phyloP scores from a whole-genome alignment of 2,888 invertebrate genomes.

The Pterobdella sp. region DNA sequence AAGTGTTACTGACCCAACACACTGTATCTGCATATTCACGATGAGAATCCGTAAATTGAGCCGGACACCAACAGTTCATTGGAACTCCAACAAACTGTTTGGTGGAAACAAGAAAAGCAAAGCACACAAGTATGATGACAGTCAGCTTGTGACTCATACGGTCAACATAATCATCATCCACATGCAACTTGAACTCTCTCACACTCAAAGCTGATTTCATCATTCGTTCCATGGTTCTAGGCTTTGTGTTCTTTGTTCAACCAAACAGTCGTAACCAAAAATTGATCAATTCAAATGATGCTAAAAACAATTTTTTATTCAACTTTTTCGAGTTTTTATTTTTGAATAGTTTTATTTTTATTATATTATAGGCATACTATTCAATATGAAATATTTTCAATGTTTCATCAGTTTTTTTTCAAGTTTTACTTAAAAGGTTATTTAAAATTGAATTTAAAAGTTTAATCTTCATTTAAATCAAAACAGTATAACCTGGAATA shows the following conservation, averaged over 20 bases:
- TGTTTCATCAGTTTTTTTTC: too few relatives aligned
- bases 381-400: too few relatives aligned
- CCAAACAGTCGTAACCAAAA: too few relatives aligned
- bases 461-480: too few relatives aligned
- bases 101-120: conserved; percentile 39
- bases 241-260: not conserved
- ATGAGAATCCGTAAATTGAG: conserved; percentile 39
- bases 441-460: too few relatives aligned
- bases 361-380: too few relatives aligned
- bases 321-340: too few relatives aligned
- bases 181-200: conserved; percentile 38
- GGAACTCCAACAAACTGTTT: conserved; percentile 40
- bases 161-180: conserved; percentile 40
- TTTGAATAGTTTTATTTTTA: too few relatives aligned
- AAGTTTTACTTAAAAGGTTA: too few relatives aligned
- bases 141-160: conserved; percentile 37
- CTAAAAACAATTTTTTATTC: too few relatives aligned
- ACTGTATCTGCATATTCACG: conserved; percentile 39
- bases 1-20: conserved; percentile 40
- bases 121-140: conserved; percentile 38
- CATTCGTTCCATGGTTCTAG: conserved; percentile 36
- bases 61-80: conserved; percentile 40
- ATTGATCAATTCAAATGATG: too few relatives aligned
- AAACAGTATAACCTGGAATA: too few relatives aligned
- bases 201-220: conserved; percentile 39